Percentiles rank a stretch among this genome's conserved stretches.
phyloP scores from a whole-genome alignment of 2,888 invertebrate genomes.

The Acrocera orbiculus region DNA sequence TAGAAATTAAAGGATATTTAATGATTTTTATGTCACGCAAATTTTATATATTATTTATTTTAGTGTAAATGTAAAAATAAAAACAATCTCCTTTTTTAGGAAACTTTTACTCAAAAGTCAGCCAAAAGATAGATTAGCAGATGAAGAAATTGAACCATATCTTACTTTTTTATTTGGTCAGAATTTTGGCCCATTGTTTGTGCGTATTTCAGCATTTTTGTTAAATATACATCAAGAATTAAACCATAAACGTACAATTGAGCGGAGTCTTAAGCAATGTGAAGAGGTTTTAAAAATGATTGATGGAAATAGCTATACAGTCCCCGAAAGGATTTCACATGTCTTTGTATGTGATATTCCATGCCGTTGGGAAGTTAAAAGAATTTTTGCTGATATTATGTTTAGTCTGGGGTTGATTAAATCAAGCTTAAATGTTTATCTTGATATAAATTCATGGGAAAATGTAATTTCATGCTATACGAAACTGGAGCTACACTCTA shows the following conservation, averaged over 20 bases:
- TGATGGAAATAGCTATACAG: slow-evolving; percentile 22
- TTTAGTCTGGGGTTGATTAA: slow-evolving; percentile 67
- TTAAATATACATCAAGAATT: slow-evolving; percentile 62
- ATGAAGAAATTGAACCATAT: slow-evolving; percentile 71
- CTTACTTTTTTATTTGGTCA: slow-evolving; percentile 44
- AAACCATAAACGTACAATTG: slow-evolving; percentile 61
- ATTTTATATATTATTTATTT: no score
- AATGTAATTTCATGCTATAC: slow-evolving; percentile 85
- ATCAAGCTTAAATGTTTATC: slow-evolving; percentile 63
- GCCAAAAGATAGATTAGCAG: slow-evolving; percentile 59
- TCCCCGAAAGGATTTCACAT: slow-evolving; percentile 34
- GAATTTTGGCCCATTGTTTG: slow-evolving; percentile 54
- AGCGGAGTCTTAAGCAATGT: slow-evolving; percentile 72
- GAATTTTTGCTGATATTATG: slow-evolving; percentile 60
- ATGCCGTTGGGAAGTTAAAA: slow-evolving; percentile 60
- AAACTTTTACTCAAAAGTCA: slow-evolving; percentile 52
- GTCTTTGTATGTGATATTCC: slow-evolving; percentile 55
- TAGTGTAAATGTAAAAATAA: no score
- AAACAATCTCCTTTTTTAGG: slow-evolving; percentile 27
- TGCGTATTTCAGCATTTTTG: slow-evolving; percentile 56
- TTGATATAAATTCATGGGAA: slow-evolving; percentile 70
- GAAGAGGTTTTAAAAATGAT: slow-evolving; percentile 52
- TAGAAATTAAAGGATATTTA: no score
- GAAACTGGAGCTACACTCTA: slow-evolving; percentile 62
- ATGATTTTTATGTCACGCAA: no score